phyloP scores from a whole-genome alignment of 2,888 invertebrate species.

The Polymixis flavicincta region DNA sequence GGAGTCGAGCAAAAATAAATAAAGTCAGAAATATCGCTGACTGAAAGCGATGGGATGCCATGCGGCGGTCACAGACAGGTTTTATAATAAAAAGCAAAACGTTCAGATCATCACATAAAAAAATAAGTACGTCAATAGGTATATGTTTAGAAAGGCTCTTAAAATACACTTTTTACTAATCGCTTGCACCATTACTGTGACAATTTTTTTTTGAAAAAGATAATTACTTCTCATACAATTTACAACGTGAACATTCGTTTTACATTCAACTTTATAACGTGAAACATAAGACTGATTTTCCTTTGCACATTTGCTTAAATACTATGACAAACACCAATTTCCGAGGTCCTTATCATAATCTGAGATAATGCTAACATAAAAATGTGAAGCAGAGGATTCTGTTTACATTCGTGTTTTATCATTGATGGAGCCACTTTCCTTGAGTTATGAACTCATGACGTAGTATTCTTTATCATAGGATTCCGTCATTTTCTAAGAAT shows the following conservation, averaged over 20 bases:
- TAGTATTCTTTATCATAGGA: constrained; percentile 29
- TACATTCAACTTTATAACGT: neutral
- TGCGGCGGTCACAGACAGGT: no score
- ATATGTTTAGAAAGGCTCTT: constrained; percentile 45
- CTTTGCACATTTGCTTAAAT: neutral
- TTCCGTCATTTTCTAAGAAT: constrained; percentile 56
- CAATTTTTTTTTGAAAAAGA: constrained; percentile 56
- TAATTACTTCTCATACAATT: constrained; percentile 23
- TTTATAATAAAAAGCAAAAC: neutral
- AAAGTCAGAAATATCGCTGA: no score
- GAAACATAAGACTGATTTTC: constrained; percentile 16
- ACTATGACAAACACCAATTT: constrained; percentile 54
- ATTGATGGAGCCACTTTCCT: constrained; percentile 34
- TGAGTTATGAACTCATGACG: constrained; percentile 43
- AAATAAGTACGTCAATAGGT: neutral
- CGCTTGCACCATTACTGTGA: constrained; percentile 57
- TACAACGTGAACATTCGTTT: neutral
- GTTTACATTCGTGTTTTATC: constrained; percentile 53
- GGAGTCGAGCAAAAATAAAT: no score
- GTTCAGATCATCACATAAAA: neutral
- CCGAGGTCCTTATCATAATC: constrained; percentile 65
- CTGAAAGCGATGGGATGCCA: no score
- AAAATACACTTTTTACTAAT: constrained; percentile 57
- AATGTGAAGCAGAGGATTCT: constrained; percentile 47
- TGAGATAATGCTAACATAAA: constrained; percentile 62